These are phyloP conservation scores for Catagonus wagneri DNA, from an alignment of 2,113 vertebrate species.

Conservation along the genomic window DNA sequence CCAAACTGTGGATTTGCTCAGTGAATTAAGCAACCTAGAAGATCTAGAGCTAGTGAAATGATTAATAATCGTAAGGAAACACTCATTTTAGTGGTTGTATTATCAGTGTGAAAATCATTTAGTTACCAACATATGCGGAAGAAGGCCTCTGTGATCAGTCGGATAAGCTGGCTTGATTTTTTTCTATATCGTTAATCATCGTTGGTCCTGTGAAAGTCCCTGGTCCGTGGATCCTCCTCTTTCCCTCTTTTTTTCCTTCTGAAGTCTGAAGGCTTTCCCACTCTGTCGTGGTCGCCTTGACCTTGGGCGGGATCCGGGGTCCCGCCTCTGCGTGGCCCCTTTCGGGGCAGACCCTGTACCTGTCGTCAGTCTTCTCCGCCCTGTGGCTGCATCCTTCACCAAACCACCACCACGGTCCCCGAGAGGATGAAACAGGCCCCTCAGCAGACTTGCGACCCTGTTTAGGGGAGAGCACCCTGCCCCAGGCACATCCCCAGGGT, in stretches of 20 bases:
- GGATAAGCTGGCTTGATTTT: constrained; percentile 52
- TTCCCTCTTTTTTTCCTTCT: constrained; percentile 46
- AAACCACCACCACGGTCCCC: not conserved
- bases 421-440: not conserved
- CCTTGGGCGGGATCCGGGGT: constrained; percentile 24
- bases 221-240: constrained; percentile 18
- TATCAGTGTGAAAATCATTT: constrained; percentile 77
- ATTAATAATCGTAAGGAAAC: constrained; percentile 76
- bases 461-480: not conserved
- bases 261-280: constrained; percentile 16
- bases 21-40: constrained; percentile 80
- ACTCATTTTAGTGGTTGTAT: constrained; percentile 80
- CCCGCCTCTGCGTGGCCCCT: not conserved
- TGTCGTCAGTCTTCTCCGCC: not conserved
- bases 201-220: constrained; percentile 54
- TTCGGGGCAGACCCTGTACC: not conserved
- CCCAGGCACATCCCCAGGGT: not conserved
- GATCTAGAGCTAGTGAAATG: constrained; percentile 80
- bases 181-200: not conserved
- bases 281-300: constrained; percentile 45
- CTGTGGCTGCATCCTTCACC: not conserved
- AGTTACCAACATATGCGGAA: constrained; percentile 61
- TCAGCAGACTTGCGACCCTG: constrained; percentile 48
- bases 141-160: constrained; percentile 62
- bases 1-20: constrained; percentile 83